A percentile compares a stretch with the other conserved stretches of the same genome.
Evolutionary conservation across 2,113 vertebrate genomes (phyloP).

Genomic region (Triplophysa siluroides): DNA sequence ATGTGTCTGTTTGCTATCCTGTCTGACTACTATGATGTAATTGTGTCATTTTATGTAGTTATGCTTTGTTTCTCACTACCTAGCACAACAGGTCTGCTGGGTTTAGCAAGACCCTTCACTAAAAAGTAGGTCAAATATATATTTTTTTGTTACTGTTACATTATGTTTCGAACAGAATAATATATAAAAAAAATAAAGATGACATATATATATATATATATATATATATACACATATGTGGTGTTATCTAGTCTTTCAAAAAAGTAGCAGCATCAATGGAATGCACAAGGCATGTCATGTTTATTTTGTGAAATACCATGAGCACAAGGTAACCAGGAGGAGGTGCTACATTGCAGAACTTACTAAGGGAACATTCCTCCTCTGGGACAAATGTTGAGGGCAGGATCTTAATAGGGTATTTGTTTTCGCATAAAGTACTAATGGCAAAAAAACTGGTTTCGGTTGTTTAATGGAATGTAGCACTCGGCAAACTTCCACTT

Average conservation of each 20-base stretch:
- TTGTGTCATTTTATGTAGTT: not conserved
- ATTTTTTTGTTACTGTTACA: not conserved
- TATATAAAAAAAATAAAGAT: not conserved
- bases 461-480: not conserved
- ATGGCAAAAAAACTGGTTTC: constrained; percentile 14
- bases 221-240: not conserved
- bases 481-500: not conserved
- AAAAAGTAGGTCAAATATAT: not conserved
- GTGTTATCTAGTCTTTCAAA: not conserved
- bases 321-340: constrained; percentile 23
- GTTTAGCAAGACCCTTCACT: not conserved
- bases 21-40: not conserved
- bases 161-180: not conserved
- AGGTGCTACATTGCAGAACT: constrained; percentile 1
- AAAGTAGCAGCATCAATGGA: not conserved
- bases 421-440: constrained; percentile 15
- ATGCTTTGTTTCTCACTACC: not conserved
- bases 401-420: not conserved
- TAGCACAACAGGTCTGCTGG: not conserved
- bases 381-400: not conserved
- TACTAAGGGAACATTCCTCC: not conserved
- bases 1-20: not conserved
- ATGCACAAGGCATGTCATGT: not conserved
- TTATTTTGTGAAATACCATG: not conserved
- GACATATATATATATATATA: not conserved